Evolutionary conservation across 2,113 vertebrate genomes (phyloP).

Genomic region (Thoracochromis brauschi): DNA sequence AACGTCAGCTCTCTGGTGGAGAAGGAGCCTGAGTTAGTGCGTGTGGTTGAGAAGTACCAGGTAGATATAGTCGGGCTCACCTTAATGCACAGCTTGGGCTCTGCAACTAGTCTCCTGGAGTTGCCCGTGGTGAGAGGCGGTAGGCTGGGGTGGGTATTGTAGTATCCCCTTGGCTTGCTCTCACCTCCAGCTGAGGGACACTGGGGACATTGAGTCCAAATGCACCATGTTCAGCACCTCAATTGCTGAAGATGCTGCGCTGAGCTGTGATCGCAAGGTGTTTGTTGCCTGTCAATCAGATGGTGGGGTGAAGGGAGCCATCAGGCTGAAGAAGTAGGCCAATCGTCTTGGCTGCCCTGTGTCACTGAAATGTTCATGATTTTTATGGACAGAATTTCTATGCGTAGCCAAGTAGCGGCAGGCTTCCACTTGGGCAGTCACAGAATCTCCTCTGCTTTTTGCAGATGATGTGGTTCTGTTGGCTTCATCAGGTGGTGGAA

Average conservation of each 20-base stretch:
- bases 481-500: not conserved
- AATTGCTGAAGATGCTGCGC: not conserved
- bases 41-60: not conserved
- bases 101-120: not conserved
- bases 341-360: not conserved
- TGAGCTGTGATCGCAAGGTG: not conserved
- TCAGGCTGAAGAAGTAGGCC: not conserved
- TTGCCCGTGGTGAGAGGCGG: not conserved
- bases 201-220: not conserved
- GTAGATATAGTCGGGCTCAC: not conserved
- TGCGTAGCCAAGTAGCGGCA: not conserved
- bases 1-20: not conserved
- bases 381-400: not conserved
- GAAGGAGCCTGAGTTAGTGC: not conserved
- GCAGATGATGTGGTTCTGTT: not conserved
- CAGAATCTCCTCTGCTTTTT: not conserved
- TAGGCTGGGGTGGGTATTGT: not conserved
- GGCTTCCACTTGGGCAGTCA: not conserved
- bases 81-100: not conserved
- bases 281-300: not conserved
- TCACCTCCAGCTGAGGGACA: not conserved
- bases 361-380: not conserved
- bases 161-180: not conserved
- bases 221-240: not conserved
- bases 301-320: not conserved